phyloP scores from a whole-genome alignment of 1,140 invertebrate species.

The Bathynomus jamesi region DNA sequence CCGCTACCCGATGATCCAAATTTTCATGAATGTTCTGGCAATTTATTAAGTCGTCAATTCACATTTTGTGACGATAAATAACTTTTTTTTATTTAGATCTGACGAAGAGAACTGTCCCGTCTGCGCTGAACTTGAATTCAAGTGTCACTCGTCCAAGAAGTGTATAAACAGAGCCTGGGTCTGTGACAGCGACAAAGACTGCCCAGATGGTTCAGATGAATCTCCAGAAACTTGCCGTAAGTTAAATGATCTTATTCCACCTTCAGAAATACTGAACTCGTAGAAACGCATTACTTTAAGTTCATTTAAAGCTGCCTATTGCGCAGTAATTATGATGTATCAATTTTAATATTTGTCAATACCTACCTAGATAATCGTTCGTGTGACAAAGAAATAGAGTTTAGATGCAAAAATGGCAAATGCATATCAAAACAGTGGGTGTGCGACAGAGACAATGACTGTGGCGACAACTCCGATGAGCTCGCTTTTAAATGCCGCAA shows the following conservation, averaged over 20 bases:
- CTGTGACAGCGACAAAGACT: slow-evolving; percentile 90
- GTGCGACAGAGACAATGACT: slow-evolving; percentile 89
- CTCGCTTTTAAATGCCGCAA: slow-evolving; percentile 85
- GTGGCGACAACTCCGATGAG: slow-evolving; percentile 88
- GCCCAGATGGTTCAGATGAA: slow-evolving; percentile 89
- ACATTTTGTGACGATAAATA: too few relatives aligned
- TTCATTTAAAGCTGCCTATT: slow-evolving; percentile 9
- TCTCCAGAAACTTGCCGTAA: slow-evolving; percentile 74
- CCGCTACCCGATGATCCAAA: too few relatives aligned
- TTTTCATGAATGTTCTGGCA: too few relatives aligned
- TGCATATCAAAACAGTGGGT: slow-evolving; percentile 95
- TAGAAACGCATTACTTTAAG: neutral
- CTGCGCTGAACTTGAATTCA: slow-evolving; percentile 85
- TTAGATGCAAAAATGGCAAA: slow-evolving; percentile 77
- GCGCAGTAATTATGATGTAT: too few relatives aligned
- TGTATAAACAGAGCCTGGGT: slow-evolving; percentile 93
- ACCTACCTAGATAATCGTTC: slow-evolving; percentile 66
- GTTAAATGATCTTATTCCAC: slow-evolving; percentile 38
- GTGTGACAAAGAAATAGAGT: slow-evolving; percentile 76
- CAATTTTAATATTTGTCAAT: too few relatives aligned
- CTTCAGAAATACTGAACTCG: neutral
- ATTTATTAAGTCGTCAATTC: too few relatives aligned
- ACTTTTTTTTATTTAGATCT: slow-evolving; percentile 47
- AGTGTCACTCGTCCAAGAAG: slow-evolving; percentile 77
- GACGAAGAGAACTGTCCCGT: slow-evolving; percentile 72